Conservation (phyloP, 2,888 invertebrate genomes). For the Ischnus inquisitorius region DNA sequence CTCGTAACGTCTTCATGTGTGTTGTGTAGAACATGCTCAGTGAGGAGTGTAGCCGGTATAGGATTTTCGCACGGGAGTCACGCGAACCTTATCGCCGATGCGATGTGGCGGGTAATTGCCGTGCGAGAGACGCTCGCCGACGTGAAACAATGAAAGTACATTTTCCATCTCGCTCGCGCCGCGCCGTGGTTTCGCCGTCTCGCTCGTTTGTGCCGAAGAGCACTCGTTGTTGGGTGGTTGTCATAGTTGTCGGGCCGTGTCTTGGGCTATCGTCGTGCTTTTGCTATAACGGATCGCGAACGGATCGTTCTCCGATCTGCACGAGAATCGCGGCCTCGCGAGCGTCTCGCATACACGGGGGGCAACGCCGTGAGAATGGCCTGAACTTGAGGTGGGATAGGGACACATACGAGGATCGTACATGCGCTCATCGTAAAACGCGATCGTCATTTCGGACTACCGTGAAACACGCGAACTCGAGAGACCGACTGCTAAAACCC, state of each 20-base stretch:
- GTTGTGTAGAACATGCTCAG: neutral
- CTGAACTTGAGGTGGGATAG: conserved; percentile 75
- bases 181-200: conserved; percentile 11
- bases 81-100: conserved; percentile 70
- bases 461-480: conserved; percentile 28
- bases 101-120: conserved; percentile 76
- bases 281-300: conserved; percentile 64
- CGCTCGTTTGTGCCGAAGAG: conserved; percentile 25
- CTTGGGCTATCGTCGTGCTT: conserved; percentile 50
- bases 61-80: conserved; percentile 77
- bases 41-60: neutral
- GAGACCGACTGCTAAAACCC: neutral
- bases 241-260: conserved; percentile 41
- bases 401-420: neutral
- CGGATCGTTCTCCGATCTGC: conserved; percentile 63
- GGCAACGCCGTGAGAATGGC: conserved; percentile 77
- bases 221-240: conserved; percentile 28
- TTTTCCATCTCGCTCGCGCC: conserved; percentile 30
- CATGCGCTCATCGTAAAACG: conserved; percentile 22
- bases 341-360: conserved; percentile 37
- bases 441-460: conserved; percentile 27
- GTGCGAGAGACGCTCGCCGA: conserved; percentile 70
- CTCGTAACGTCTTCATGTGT: neutral
- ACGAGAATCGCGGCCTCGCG: conserved; percentile 61
- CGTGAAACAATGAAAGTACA: conserved; percentile 72